Conservation (phyloP, 2,888 invertebrate genomes). For the Sminthurinus aureus region DNA sequence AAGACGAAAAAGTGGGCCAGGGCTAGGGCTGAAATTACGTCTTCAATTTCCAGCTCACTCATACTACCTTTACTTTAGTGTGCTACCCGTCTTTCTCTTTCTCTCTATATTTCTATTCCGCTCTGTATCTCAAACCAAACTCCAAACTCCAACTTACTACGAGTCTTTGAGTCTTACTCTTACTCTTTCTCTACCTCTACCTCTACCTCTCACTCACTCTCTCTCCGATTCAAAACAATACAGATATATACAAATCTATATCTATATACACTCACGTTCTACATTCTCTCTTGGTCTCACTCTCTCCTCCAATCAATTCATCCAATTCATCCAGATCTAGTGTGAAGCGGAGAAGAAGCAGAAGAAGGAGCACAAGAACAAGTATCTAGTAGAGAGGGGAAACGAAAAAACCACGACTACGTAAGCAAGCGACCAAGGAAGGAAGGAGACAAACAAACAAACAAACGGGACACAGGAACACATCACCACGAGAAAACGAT, state of each 20-base stretch:
- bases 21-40: conserved; percentile 54
- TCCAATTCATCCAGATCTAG: conserved; percentile 10
- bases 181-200: background rate
- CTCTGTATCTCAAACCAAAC: too few species aligned
- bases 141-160: too few species aligned
- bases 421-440: too few species aligned
- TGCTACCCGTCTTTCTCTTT: conserved; percentile 4
- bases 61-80: conserved; percentile 14
- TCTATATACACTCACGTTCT: background rate
- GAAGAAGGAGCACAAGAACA: too few species aligned
- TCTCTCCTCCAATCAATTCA: conserved; percentile 22
- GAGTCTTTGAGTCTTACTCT: too few species aligned
- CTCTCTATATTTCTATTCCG: background rate
- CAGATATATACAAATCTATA: too few species aligned
- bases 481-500: background rate
- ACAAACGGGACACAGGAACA: background rate
- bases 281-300: background rate
- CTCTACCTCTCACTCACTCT: background rate
- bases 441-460: background rate
- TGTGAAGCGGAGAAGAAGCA: background rate
- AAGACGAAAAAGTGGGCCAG: conserved; percentile 59
- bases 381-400: too few species aligned
- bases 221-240: background rate
- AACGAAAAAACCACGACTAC: too few species aligned
- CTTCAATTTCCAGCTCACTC: conserved; percentile 28